Evolutionary conservation across 1,140 invertebrate species (phyloP), one percentile per base, ranked within the genome.

Genomic region (Heliconius hewitsoni): DNA sequence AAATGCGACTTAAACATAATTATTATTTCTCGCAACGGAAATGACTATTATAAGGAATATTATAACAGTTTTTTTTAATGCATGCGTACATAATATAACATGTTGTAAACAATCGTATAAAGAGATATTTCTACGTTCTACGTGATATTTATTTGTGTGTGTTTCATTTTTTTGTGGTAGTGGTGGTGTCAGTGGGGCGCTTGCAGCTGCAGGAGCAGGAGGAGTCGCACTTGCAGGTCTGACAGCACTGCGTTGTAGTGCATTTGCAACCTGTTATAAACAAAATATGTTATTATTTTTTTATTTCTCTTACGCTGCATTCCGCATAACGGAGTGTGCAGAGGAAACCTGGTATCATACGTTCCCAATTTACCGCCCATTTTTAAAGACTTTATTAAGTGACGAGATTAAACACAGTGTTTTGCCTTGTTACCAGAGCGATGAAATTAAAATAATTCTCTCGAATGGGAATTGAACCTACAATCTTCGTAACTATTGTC

Each of bases 221-320:
- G 0, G 87, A 77, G 23, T 91, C 94, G 77, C 95, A 95, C 79
- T 95, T 95, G 87, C 95, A 95, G 13, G 77, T 83, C 27, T 90
- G 84, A 72, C 92, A 89, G 80, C 95, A 95, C 76, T 95, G 95
- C 18, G 87, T 87, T 1, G 89, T 78, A 1, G 91, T 95, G 91
- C 95, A 96, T 82, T 95, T 95, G 86, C 95, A 96, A 71, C 86
- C 95, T 96, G 86, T 1, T 85, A 85, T 66, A 79, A 73, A 82
- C 80, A 30, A 0, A 6, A 66, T 11, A 66, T 30, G 3, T 23
- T 57, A 23, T 57, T 57, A 23, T 57, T 11, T 57, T 23, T 23
- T 57, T 57, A 37, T 37, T 37, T 37, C 6, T 37, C 6, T 37
- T 1, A 37, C 34, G 34, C 5, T 34, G 34, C 34, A 34, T 34